These are phyloP conservation scores for Drosophila engyochracea DNA, from an alignment of 2,888 invertebrate species.

Conservation along the genomic window DNA sequence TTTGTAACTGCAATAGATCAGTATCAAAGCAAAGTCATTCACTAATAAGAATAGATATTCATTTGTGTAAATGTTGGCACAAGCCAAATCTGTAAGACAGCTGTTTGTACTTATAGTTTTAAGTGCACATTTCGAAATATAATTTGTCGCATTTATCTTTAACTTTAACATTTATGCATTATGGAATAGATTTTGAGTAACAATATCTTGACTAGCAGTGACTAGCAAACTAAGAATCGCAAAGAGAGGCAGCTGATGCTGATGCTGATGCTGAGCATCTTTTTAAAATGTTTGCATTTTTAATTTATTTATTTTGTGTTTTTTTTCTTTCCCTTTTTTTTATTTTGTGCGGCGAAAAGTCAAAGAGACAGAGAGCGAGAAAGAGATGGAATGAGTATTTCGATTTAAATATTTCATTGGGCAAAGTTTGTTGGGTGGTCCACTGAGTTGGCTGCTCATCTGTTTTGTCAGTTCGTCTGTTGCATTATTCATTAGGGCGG, in stretches of 20 bases:
- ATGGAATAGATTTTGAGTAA: background rate
- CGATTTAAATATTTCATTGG: slow-evolving; percentile 77
- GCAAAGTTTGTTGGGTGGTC: slow-evolving; percentile 60
- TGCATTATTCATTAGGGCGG: slow-evolving; percentile 63
- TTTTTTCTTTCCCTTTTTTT: background rate
- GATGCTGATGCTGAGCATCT: background rate
- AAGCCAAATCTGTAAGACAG: background rate
- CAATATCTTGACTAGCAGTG: background rate
- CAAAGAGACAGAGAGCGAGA: background rate
- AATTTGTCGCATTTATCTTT: background rate
- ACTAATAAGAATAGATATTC: background rate
- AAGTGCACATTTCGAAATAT: no score
- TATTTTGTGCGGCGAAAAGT: slow-evolving; percentile 21
- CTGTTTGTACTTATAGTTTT: background rate
- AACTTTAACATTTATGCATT: background rate
- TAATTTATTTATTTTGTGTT: slow-evolving; percentile 2
- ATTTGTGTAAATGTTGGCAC: background rate
- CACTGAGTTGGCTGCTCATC: slow-evolving; percentile 53
- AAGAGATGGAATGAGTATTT: slow-evolving; percentile 37
- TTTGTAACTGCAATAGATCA: background rate
- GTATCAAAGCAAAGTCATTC: background rate
- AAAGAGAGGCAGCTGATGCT: slow-evolving; percentile 11
- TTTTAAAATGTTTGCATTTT: background rate
- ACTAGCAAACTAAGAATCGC: slow-evolving; percentile 21
- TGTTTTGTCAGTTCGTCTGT: slow-evolving; percentile 54